Evolutionary conservation across 2,797 vertebrate species (phyloP), one percentile per base, ranked within the genome.

Genomic region (Paratrypauchen microcephalus): DNA sequence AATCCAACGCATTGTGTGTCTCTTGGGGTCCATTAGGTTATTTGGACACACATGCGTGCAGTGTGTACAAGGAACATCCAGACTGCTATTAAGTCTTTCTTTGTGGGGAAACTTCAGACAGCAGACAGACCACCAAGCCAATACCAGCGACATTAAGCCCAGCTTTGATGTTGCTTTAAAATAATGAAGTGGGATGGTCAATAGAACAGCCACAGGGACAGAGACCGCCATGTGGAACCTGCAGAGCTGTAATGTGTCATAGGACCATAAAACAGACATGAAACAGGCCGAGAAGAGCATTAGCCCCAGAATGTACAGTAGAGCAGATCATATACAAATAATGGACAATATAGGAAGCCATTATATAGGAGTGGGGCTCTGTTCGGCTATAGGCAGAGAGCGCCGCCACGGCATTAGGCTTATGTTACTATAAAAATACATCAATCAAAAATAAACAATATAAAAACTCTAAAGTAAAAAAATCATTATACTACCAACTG

Each of bases 1-100:
- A 79, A 80, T 84, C 82, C 76, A 65, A 61, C 84, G 73, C 78
- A 66, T 68, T 82, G 83, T 82, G 77, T 69, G 18, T 72, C 68
- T 64, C 55, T 66, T 65, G 70, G 56, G 65, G 80, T 87, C 73
- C 80, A 89, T 91, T 90, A 79, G 76, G 71, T 87, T 88, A 90
- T 74, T 36, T 71, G 75, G 72, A 85, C 65, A 72, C 77, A 73
- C 68, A 70, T 15, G 32, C 32, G 57, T 0, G 18, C 72, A 76
- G 83, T 80, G 74, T 84, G 77, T 61, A 73, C 59, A 47, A 56
- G 15, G 71, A 70, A 69, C 79, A 83, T 71, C 84, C 55, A 88
- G 68, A 76, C 59, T 66, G 71, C 61, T 69, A 77, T 41, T 84
- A 87, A 82, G 83, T 89, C 80, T 82, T 75, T 77, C 77, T 36